A percentile compares a stretch with the other conserved stretches of the same genome.
These are phyloP conservation scores for Brachionus koreanus DNA, from an alignment of 1,140 invertebrate species.

Conservation along the genomic window DNA sequence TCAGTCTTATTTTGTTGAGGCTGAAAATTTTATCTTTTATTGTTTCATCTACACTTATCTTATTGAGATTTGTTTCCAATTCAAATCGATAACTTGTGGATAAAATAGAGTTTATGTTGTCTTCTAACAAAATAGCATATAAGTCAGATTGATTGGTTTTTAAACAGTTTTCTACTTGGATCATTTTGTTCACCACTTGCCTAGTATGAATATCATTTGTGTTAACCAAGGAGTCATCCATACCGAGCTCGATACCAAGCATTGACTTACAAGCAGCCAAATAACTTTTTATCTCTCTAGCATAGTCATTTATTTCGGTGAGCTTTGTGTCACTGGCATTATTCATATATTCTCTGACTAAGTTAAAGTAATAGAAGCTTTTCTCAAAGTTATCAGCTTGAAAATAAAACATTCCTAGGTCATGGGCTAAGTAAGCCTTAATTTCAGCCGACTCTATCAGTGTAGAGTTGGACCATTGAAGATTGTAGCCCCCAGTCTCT, in stretches of 20 bases:
- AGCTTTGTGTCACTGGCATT: not conserved
- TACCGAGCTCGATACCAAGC: not conserved
- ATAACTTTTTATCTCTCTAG: not conserved
- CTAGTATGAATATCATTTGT: not conserved
- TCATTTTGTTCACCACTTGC: not conserved
- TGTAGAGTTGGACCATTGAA: not conserved
- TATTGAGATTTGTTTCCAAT: not conserved
- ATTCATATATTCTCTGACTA: not conserved
- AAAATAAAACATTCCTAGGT: constrained; percentile 25
- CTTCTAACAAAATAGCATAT: not conserved
- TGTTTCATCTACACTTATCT: not conserved
- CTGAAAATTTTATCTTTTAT: not conserved
- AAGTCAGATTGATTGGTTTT: not conserved
- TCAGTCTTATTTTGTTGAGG: not conserved
- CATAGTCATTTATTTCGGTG: not conserved
- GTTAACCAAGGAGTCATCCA: not conserved
- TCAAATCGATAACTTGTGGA: not conserved
- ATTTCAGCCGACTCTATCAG: not conserved
- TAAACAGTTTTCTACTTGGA: not conserved
- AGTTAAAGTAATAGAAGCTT: not conserved
- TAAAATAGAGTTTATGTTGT: not conserved
- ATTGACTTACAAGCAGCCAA: constrained; percentile 15
- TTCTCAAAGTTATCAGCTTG: constrained; percentile 16
- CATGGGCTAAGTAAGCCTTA: not conserved
- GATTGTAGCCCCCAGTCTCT: not conserved